Evolutionary conservation across 2,113 vertebrate genomes (phyloP).

Genomic region (Hyaena hyaena): DNA sequence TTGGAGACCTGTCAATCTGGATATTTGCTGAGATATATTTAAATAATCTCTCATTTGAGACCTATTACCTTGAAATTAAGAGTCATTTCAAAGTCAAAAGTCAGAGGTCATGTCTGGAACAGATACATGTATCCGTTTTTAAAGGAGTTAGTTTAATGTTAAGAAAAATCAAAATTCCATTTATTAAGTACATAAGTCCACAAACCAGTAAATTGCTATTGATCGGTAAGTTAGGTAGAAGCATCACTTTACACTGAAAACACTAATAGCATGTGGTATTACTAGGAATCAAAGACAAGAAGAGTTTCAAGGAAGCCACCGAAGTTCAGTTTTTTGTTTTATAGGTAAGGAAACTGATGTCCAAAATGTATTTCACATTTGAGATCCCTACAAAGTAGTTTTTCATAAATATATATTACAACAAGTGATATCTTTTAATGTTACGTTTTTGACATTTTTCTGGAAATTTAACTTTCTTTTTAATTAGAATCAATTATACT

Average conservation of each 20-base stretch:
- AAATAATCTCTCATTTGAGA: conserved; percentile 68
- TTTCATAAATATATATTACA: conserved; percentile 44
- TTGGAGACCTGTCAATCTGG: conserved; percentile 53
- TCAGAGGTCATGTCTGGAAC: conserved; percentile 68
- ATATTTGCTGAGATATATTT: conserved; percentile 54
- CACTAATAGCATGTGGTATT: neutral
- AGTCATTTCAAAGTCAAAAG: conserved; percentile 64
- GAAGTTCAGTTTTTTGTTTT: neutral
- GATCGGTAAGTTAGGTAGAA: conserved; percentile 18
- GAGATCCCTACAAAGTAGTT: conserved; percentile 1
- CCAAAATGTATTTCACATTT: conserved; percentile 25
- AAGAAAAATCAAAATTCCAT: conserved; percentile 64
- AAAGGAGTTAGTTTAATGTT: conserved; percentile 56
- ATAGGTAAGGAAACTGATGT: conserved; percentile 52
- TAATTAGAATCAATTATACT: conserved; percentile 56
- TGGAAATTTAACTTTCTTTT: conserved; percentile 61
- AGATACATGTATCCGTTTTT: conserved; percentile 54
- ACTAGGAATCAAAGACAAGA: neutral
- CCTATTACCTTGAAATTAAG: conserved; percentile 71
- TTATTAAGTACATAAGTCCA: conserved; percentile 51
- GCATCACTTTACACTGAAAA: conserved; percentile 30
- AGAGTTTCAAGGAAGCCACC: neutral
- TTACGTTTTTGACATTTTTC: conserved; percentile 50
- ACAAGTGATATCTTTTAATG: conserved; percentile 53
- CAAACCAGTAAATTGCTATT: conserved; percentile 53